Evolutionary conservation across 2,888 invertebrate genomes (phyloP), one percentile per base, ranked within the genome.

Genomic region (Tetranychus piercei): DNA sequence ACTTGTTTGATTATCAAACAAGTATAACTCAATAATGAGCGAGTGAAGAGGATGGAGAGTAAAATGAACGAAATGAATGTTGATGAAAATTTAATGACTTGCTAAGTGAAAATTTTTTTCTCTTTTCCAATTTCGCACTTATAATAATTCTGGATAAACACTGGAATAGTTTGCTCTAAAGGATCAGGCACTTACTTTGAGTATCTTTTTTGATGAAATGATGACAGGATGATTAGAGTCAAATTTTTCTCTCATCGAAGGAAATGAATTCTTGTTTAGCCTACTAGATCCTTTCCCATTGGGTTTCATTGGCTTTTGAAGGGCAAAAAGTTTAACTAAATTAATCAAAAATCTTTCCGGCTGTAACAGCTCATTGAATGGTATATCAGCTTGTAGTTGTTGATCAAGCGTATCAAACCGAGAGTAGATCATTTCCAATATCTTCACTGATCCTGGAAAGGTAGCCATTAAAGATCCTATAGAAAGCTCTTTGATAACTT

Each of bases 331-430:
- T 71, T 89, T 87, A 7, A 93, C 92, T 80, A 94, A 85, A 77
- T 91, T 88, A 90, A 92, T 91, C 18, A 92, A 87, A 5, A 93
- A 89, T 66, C 89, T 87, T 80, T 94, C 92, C 75, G 89, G 88
- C 80, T 84, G 82, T 18, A 86, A 80, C 72, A 64, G 34, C 11
- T 72, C 69, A 44, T 66, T 45, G 11, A 76, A 81, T 77, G 83
- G 84, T 18, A 85, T 82, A 9, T 23, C 69, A 8, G 45, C 8
- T 45, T 45, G 8, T 15, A 45, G 15, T 22, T 69, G 22, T 15
- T 69, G 15, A 23, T 69, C 69, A 6, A 20, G 20, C 8, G 9
- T 15, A 20, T 22, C n/a, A 22, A 69, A 22, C 80, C 85, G 84
- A 72, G 85, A 83, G 78, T 87, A 89, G 34, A 94, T 86, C 0